Evolutionary conservation across 2,113 vertebrate species (phyloP), one percentile per base, ranked within the genome.

Genomic region (Oryzias javanicus): DNA sequence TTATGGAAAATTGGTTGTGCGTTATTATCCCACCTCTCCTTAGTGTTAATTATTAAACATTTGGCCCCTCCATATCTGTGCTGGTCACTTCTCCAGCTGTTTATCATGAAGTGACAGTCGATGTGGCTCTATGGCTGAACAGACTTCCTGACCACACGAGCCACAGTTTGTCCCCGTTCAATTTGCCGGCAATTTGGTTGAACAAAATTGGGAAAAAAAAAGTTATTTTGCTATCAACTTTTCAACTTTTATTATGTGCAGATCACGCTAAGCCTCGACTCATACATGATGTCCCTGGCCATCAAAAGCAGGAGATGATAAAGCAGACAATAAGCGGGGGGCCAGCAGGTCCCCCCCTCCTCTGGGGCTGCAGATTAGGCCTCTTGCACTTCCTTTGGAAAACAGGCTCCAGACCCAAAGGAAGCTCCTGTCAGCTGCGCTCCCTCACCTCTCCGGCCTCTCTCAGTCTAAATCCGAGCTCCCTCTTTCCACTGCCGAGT

Each of bases 361-460:
- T 89, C n/a, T 4, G 90, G 89, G 88, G 90, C 91, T 67, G 76
- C 89, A 91, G 92, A 94, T 94, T 94, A 93, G 92, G 92, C 93
- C 94, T 88, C 91, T 91, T 89, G 88, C 70, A 85, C 84, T 92
- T 92, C 91, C 91, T 92, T 90, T 94, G 92, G 93, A 96, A 97
- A 95, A 95, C 92, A 92, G 79, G 76, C 84, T 56, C 70, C 29
- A 77, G 88, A 80, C 84, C 82, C 86, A 89, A 73, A 92, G 91
- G 91, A 92, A 92, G 83, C 91, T 83, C 86, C 90, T 90, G 85
- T 92, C 83, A 90, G 87, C 90, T 89, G 74, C 47, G 90, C 88
- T 93, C 89, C 91, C 94, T 96, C 92, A 96, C 95, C 95, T 95
- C 93, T 0, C 55, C 80, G 94, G 94, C 88, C 94, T 94, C 87